Evolutionary conservation across 2,113 vertebrate genomes (phyloP).

Genomic region (Actenoides hombroni): DNA sequence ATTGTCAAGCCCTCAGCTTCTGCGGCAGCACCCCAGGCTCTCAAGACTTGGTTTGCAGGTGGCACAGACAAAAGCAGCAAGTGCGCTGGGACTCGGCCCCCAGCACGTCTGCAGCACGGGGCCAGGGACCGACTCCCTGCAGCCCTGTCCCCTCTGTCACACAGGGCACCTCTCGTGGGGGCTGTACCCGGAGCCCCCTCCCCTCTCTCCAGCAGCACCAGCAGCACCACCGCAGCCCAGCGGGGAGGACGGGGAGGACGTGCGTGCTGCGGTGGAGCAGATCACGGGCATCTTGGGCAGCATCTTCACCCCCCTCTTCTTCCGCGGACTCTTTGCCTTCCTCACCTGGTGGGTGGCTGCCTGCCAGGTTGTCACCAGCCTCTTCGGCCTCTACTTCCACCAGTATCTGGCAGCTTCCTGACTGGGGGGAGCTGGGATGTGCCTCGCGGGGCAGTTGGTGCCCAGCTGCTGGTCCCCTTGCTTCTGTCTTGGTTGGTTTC

Average conservation of each 20-base stretch:
- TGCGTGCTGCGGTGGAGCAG: slow-evolving; percentile 79
- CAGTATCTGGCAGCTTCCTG: slow-evolving; percentile 87
- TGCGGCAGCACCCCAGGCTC: background rate
- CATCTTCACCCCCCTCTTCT: slow-evolving; percentile 84
- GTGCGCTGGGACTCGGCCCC: background rate
- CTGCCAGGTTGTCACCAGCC: slow-evolving; percentile 90
- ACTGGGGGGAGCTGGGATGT: background rate
- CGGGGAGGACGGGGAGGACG: slow-evolving; percentile 73
- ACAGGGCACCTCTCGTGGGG: slow-evolving; percentile 90
- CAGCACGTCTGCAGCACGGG: accelerated
- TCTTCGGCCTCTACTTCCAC: slow-evolving; percentile 96
- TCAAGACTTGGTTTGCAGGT: background rate
- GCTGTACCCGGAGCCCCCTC: slow-evolving; percentile 52
- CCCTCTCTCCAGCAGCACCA: background rate
- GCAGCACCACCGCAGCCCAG: background rate
- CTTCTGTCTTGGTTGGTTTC: background rate
- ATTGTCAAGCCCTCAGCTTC: accelerated
- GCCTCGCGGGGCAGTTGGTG: accelerated
- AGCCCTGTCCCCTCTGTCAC: background rate
- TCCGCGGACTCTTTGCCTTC: slow-evolving; percentile 87
- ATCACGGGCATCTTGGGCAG: slow-evolving; percentile 70
- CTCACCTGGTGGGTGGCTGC: slow-evolving; percentile 92
- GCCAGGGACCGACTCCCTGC: accelerated
- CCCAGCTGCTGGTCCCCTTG: background rate
- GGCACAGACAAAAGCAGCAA: accelerated